Evolutionary conservation across 2,888 invertebrate genomes (phyloP), one percentile per base, ranked within the genome.

Genomic region (Rotaria sp.): DNA sequence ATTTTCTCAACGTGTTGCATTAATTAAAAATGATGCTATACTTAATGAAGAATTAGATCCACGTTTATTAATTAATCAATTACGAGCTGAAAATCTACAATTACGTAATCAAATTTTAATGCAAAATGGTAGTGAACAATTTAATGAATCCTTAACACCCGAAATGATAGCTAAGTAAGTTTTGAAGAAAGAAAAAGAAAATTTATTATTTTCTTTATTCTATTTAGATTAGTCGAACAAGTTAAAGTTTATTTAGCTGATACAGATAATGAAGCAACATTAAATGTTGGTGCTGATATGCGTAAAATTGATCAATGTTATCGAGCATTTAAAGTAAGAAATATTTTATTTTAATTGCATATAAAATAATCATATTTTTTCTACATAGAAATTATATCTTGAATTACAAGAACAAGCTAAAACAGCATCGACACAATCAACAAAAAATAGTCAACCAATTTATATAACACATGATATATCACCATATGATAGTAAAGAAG

Each of bases 1-100:
- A n/a, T 91, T 91, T 90, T 90, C 91, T 13, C 91, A 91, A 88
- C 88, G 91, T 85, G 91, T 91, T n/a, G 91, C 91, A 3, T 88
- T 91, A 89, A 91, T 91, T 84, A 91, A 90, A 89, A 91, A 91
- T 87, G 91, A 91, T 88, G 91, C 90, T 30, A 88, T 90, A 85
- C 88, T 91, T 84, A 91, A 91, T 88, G 91, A 91, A 87, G 91
- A 91, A 87, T 87, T 91, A 50, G 91, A 91, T 88, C 91, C 91
- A 11, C 90, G 90, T 87, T 87, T 91, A 84, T 88, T 91, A 88
- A 91, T 91, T 84, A 88, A 88, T 50, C 89, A 89, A 86, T 88
- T 91, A 84, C 91, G 90, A 87, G 87, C 88, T 74, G 90, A 91
- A 87, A 89, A 90, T 59, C 89, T 89, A 84, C 89, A 90, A 86